Evolutionary conservation across 2,888 invertebrate genomes (phyloP), one percentile per base, ranked within the genome.

Genomic region (Tinea semifulvella): DNA sequence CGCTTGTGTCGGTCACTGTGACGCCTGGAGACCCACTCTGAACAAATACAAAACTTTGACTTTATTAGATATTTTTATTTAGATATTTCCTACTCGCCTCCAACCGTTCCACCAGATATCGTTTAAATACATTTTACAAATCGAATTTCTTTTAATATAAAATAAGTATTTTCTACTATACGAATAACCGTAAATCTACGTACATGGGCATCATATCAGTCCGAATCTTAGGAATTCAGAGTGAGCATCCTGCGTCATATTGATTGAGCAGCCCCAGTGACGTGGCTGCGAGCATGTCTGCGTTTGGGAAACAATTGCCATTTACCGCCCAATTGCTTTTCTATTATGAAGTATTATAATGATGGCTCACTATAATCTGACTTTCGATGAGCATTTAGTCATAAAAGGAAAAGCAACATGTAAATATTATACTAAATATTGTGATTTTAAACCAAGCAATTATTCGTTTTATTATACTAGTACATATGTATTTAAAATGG

Each of bases 191-290:
- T n/a, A n/a, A n/a, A n/a, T n/a, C n/a, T n/a, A n/a, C n/a, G n/a
- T n/a, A n/a, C n/a, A n/a, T n/a, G n/a, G n/a, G n/a, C n/a, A n/a
- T n/a, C n/a, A n/a, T n/a, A n/a, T n/a, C n/a, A n/a, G n/a, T n/a
- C n/a, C 48, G n/a, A n/a, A n/a, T n/a, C n/a, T n/a, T n/a, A n/a
- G n/a, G n/a, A n/a, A n/a, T n/a, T n/a, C n/a, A n/a, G n/a, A n/a
- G n/a, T n/a, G n/a, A n/a, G n/a, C n/a, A n/a, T n/a, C n/a, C n/a
- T 49, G 63, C 65, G 69, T 65, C 66, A 65, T 63, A 56, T 65
- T 71, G 76, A 74, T 72, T 76, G 77, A 80, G 76, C 79, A 77
- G 79, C 79, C 79, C 77, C 65, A 80, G 77, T 74, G 58, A 79
- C 79, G 77, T 76, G 79, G 79, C 77, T 79, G 49, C 47, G 47